Evolutionary conservation across 2,113 vertebrate species (phyloP), one percentile per base, ranked within the genome.

Genomic region (Malurus alboscapulatus): DNA sequence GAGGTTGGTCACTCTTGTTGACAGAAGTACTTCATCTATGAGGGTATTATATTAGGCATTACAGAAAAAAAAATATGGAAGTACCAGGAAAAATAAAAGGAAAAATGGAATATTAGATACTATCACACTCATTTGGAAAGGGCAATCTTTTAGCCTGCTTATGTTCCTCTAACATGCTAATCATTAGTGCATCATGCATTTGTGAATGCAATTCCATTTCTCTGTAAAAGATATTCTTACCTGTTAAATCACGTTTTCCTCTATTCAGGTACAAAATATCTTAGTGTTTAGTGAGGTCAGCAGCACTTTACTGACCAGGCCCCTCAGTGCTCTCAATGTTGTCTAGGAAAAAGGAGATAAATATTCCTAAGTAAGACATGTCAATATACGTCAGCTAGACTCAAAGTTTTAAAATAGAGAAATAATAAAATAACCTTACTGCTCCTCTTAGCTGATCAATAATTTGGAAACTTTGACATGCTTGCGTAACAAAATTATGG

Each of bases 261-360:
- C n/a, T 38, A 7, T 38, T 6, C 10, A 42, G 5, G 6, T 32
- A 16, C 22, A 65, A 87, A 86, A 29, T 1, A 32, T 6, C 14
- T 72, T 72, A 30, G 11, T 51, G 17, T 2, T 72, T 45, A 7
- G 2, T 0, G 7, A 63, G 2, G 17, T 47, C 2, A 7, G 34
- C 76, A 58, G 8, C 15, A 5, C 8, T 71, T 58, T 36, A n/a
- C 10, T 72, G 18, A 58, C 27, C 0, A 0, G 32, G 8, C 1
- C 36, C 17, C 48, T 68, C 17, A 7, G 11, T 17, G 9, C 7
- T 2, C 1, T n/a, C 18, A 10, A 0, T 9, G 5, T 36, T 45
- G 16, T 65, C 30, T 48, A 51, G n/a, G 8, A 51, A 76, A 82
- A 77, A 27, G 58, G 7, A 30, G 21, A 51, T 15, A 48, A 12